Conservation (phyloP, 1,140 invertebrate species). For the Bombus terrestris region DNA sequence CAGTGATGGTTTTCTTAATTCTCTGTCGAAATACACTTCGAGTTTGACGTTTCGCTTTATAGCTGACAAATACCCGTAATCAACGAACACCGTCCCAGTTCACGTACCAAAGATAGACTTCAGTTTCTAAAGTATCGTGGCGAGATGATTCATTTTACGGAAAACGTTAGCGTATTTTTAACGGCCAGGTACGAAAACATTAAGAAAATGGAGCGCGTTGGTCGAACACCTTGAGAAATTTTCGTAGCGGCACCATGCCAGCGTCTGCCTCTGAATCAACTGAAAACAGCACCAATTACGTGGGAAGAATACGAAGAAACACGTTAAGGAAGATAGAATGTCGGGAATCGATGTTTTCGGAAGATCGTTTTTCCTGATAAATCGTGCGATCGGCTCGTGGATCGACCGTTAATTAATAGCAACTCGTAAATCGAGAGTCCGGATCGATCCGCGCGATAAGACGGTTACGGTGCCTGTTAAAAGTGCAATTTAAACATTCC, state of each 20-base stretch:
- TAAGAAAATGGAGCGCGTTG: no score
- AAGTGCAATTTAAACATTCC: neutral
- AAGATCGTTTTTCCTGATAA: neutral
- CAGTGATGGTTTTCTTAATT: no score
- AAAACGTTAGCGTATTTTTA: no score
- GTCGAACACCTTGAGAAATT: constrained; percentile 18
- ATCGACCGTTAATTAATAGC: constrained; percentile 14
- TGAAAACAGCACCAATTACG: constrained; percentile 22
- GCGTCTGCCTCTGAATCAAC: no score
- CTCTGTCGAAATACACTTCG: no score
- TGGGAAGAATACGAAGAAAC: neutral
- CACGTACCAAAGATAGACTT: no score
- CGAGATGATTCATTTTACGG: no score
- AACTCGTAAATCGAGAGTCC: constrained; percentile 5
- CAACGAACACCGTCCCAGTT: no score
- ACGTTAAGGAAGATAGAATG: constrained; percentile 8
- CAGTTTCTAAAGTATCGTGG: no score
- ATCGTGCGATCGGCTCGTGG: neutral
- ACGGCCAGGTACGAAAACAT: no score
- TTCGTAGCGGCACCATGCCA: constrained; percentile 44
- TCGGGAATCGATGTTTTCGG: neutral
- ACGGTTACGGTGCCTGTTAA: neutral
- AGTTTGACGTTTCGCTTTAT: no score
- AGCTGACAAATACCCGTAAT: no score
- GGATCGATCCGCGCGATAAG: neutral